phyloP scores from a whole-genome alignment of 2,888 invertebrate species.

The Bellardia pandia region DNA sequence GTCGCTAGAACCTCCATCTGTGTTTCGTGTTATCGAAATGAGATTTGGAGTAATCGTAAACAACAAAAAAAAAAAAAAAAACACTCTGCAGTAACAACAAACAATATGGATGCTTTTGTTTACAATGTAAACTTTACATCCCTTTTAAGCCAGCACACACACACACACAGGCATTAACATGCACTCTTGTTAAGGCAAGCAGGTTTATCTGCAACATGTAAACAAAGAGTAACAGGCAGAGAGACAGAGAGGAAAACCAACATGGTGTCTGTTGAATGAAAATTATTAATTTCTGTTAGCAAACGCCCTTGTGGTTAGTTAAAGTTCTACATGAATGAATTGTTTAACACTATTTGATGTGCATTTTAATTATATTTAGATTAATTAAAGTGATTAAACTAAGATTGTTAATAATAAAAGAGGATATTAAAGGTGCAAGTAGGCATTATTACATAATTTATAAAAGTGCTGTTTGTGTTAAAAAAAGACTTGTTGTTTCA shows the following conservation, averaged over 20 bases:
- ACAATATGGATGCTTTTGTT: slow-evolving; percentile 17
- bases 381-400: slow-evolving; percentile 58
- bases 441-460: slow-evolving; percentile 18
- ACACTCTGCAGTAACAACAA: neutral
- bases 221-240: neutral
- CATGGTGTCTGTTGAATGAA: neutral
- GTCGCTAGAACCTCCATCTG: too few relatives aligned
- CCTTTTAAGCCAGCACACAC: neutral
- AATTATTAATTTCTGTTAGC: slow-evolving; percentile 7
- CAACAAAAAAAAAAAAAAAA: too few relatives aligned
- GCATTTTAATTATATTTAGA: slow-evolving; percentile 31
- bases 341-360: slow-evolving; percentile 30
- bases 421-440: neutral
- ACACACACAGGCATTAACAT: neutral
- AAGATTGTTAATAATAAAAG: neutral
- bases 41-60: too few relatives aligned
- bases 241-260: neutral
- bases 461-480: neutral
- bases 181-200: too few relatives aligned
- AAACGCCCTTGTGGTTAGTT: slow-evolving; percentile 49
- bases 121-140: too few relatives aligned
- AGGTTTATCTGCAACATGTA: neutral
- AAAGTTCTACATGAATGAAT: slow-evolving; percentile 43
- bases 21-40: too few relatives aligned
- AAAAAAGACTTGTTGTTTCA: slow-evolving; percentile 2